Percentiles rank a stretch among this genome's conserved stretches.
These are phyloP conservation scores for Xerus rutilus DNA, from an alignment of 2,797 vertebrate genomes.

Conservation along the genomic window DNA sequence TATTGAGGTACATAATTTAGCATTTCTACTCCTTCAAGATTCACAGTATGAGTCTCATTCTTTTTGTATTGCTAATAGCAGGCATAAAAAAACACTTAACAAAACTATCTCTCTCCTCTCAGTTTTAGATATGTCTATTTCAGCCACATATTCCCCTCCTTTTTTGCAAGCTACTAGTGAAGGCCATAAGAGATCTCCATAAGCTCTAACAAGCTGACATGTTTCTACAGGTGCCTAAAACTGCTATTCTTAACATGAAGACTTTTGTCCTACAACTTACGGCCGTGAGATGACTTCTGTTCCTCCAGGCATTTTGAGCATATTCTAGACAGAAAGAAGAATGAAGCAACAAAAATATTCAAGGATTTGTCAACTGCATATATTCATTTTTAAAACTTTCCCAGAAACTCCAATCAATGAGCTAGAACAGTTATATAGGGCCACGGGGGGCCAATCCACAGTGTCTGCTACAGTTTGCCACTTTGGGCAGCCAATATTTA, in stretches of 20 bases:
- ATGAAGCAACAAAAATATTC: not conserved
- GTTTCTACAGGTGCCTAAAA: not conserved
- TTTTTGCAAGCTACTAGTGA: not conserved
- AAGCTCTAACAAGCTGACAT: not conserved
- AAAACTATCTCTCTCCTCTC: not conserved
- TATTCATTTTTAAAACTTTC: not conserved
- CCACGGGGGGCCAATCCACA: not conserved
- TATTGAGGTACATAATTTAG: not conserved
- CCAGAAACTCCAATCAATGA: not conserved
- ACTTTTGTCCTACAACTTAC: not conserved
- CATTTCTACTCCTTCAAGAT: not conserved
- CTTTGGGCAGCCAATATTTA: not conserved
- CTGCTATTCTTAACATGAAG: not conserved
- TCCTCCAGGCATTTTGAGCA: not conserved
- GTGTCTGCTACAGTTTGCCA: not conserved
- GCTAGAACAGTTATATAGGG: not conserved
- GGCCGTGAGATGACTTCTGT: not conserved
- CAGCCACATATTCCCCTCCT: not conserved
- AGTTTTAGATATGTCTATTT: not conserved
- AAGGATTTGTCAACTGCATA: not conserved
- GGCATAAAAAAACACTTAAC: not conserved
- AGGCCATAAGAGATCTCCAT: not conserved
- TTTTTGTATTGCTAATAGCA: not conserved
- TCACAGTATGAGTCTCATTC: not conserved
- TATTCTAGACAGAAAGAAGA: not conserved